Evolutionary conservation across 64 coral and sea anemone species (phyloP).

Genomic region (Dendrophyllia cribrosa): DNA sequence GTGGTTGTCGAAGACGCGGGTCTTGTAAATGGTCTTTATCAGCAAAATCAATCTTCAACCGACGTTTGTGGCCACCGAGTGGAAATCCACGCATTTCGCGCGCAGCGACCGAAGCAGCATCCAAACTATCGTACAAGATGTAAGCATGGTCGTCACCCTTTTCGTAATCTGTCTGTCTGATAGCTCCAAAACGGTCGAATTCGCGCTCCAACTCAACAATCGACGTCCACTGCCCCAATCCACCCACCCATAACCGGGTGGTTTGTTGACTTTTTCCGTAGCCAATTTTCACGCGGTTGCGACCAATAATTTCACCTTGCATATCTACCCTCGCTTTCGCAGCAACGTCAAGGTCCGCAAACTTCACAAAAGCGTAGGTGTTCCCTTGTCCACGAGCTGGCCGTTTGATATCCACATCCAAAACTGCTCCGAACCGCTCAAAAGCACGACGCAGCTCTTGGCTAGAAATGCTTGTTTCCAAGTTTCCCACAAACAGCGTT

Average conservation of each 20-base stretch:
- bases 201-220: constrained; percentile 93
- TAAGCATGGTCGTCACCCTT: constrained; percentile 99
- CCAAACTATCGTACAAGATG: constrained; percentile 99
- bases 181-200: constrained; percentile 99
- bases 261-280: constrained; percentile 99
- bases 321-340: constrained; percentile 96
- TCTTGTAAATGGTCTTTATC: constrained; percentile 99
- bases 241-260: constrained; percentile 97
- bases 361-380: constrained; percentile 99
- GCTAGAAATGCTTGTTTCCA: constrained; percentile 93
- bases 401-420: constrained; percentile 99
- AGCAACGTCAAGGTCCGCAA: constrained; percentile 98
- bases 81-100: constrained; percentile 99
- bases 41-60: constrained; percentile 99
- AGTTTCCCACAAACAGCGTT: constrained; percentile 97
- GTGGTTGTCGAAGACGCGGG: constrained; percentile 68
- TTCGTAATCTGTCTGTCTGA: constrained; percentile 97
- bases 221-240: constrained; percentile 95
- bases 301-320: constrained; percentile 94
- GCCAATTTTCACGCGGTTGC: constrained; percentile 98
- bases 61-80: constrained; percentile 87
- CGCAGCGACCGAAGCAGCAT: constrained; percentile 99
- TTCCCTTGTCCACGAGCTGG: constrained; percentile 97
- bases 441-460: constrained; percentile 91
- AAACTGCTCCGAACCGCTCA: constrained; percentile 96